These are phyloP conservation scores for Aphelinus atriplicis DNA, from an alignment of 1,140 invertebrate species.

Conservation along the genomic window DNA sequence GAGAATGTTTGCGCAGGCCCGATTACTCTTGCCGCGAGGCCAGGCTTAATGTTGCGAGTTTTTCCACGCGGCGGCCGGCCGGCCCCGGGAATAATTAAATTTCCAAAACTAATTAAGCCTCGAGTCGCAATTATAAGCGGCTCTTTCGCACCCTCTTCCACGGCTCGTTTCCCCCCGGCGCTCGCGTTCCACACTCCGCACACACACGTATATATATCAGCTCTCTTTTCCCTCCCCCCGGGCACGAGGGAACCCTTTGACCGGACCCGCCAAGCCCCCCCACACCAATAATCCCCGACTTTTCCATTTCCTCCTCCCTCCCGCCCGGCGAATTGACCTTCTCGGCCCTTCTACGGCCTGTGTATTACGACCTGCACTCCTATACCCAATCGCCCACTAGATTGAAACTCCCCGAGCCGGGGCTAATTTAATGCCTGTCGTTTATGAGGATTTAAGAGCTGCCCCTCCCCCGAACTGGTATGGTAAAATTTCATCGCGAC, in stretches of 20 bases:
- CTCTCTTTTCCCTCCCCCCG: background rate
- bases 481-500: too few species aligned
- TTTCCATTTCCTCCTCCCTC: conserved; percentile 25
- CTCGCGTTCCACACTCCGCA: background rate
- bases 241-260: conserved; percentile 2
- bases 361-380: background rate
- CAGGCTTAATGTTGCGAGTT: conserved; percentile 39
- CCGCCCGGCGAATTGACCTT: conserved; percentile 9
- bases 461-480: background rate
- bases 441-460: conserved; percentile 11
- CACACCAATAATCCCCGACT: conserved; percentile 12
- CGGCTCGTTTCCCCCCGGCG: background rate
- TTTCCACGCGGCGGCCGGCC: background rate
- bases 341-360: background rate
- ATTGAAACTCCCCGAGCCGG: conserved; percentile 23
- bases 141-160: conserved; percentile 22
- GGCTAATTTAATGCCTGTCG: conserved; percentile 45
- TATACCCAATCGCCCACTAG: background rate
- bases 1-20: background rate
- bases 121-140: conserved; percentile 53
- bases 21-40: conserved; percentile 18
- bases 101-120: conserved; percentile 57
- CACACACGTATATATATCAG: background rate
- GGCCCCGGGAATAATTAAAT: conserved; percentile 56
- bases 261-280: conserved; percentile 2